These are phyloP conservation scores for Crotalus tigris DNA, from an alignment of 2,113 vertebrate species.

Conservation along the genomic window DNA sequence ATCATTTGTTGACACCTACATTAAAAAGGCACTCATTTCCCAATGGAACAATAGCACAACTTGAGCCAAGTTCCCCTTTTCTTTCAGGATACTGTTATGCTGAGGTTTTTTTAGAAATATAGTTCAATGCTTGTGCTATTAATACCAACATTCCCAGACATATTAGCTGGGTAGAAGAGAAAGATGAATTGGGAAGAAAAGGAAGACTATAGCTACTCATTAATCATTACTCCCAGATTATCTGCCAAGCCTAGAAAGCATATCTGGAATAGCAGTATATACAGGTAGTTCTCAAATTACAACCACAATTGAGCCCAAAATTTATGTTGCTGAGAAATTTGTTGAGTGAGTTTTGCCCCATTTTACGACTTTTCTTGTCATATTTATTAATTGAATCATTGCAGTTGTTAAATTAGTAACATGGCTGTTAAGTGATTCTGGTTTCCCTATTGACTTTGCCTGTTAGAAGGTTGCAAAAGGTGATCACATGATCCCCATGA, in stretches of 20 bases:
- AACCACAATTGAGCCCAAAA: too few relatives aligned
- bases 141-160: not conserved
- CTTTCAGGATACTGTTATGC: not conserved
- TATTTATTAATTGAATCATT: too few relatives aligned
- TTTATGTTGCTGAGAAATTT: too few relatives aligned
- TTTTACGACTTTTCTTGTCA: too few relatives aligned
- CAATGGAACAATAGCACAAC: not conserved
- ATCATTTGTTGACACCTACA: not conserved
- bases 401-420: too few relatives aligned
- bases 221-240: not conserved
- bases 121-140: not conserved
- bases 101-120: not conserved
- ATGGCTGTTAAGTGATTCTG: too few relatives aligned
- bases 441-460: too few relatives aligned
- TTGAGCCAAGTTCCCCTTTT: rapidly evolving
- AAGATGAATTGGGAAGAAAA: not conserved
- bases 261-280: not conserved
- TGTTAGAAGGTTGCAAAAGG: too few relatives aligned
- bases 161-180: not conserved
- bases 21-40: not conserved
- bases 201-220: not conserved
- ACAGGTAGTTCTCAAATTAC: not conserved
- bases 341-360: too few relatives aligned
- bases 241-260: not conserved
- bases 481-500: too few relatives aligned